These are phyloP conservation scores for Gymnocheta viridis DNA, from an alignment of 2,888 invertebrate species.

Conservation along the genomic window DNA sequence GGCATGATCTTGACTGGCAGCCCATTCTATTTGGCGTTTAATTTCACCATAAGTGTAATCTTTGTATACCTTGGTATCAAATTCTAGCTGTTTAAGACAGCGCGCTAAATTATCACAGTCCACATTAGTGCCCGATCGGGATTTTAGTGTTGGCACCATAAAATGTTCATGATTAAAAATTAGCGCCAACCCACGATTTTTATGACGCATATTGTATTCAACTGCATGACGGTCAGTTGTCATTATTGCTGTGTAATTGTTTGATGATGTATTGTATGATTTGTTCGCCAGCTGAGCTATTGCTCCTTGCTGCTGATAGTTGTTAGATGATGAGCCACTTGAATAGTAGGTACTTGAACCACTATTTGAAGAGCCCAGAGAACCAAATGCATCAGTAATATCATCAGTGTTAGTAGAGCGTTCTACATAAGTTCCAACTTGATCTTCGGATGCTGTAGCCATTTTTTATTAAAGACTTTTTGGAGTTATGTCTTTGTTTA, in stretches of 20 bases:
- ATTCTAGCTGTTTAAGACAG: slow-evolving; percentile 87
- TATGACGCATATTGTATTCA: slow-evolving; percentile 93
- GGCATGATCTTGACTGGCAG: slow-evolving; percentile 89
- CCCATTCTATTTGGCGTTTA: slow-evolving; percentile 86
- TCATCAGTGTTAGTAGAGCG: slow-evolving; percentile 75
- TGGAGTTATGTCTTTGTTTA: slow-evolving; percentile 18
- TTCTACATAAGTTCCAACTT: slow-evolving; percentile 74
- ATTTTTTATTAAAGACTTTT: slow-evolving; percentile 52
- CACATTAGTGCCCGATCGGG: slow-evolving; percentile 91
- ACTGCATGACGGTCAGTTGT: slow-evolving; percentile 87
- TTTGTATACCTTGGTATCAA: slow-evolving; percentile 87
- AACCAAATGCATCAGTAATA: slow-evolving; percentile 77
- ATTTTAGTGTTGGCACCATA: slow-evolving; percentile 86
- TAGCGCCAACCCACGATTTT: slow-evolving; percentile 90
- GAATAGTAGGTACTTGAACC: slow-evolving; percentile 41
- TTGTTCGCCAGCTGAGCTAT: slow-evolving; percentile 78
- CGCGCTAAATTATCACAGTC: slow-evolving; percentile 90
- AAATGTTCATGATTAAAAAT: slow-evolving; percentile 96
- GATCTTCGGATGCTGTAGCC: slow-evolving; percentile 72
- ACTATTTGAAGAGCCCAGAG: slow-evolving; percentile 66
- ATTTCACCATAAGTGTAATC: slow-evolving; percentile 88
- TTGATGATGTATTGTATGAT: slow-evolving; percentile 70
- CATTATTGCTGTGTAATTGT: slow-evolving; percentile 83
- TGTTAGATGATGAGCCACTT: slow-evolving; percentile 42
- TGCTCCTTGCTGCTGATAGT: slow-evolving; percentile 72